A percentile compares a stretch with the other conserved stretches of the same genome.
Evolutionary conservation across 2,113 vertebrate species (phyloP).

Genomic region (Silurus meridionalis): DNA sequence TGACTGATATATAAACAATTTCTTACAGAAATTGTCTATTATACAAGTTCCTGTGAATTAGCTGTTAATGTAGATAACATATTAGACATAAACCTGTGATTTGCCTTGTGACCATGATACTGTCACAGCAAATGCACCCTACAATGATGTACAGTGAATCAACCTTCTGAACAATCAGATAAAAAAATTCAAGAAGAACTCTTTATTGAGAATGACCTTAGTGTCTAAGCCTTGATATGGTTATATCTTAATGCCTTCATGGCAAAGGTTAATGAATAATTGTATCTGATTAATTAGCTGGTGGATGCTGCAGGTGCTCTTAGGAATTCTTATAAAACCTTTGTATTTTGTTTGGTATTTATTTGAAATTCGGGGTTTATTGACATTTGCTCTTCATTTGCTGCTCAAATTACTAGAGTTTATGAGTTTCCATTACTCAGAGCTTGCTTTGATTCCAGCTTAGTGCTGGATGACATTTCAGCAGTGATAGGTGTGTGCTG

Average conservation of each 20-base stretch:
- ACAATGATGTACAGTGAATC: not conserved
- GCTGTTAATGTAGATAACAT: not conserved
- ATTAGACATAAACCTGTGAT: not conserved
- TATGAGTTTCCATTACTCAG: not conserved
- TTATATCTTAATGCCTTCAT: not conserved
- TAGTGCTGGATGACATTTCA: not conserved
- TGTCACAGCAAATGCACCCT: not conserved
- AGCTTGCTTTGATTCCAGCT: not conserved
- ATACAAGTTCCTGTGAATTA: not conserved
- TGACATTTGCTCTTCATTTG: not conserved
- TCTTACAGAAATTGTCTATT: not conserved
- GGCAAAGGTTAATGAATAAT: not conserved
- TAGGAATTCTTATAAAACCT: not conserved
- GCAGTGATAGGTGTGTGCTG: not conserved
- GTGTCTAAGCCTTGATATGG: not conserved
- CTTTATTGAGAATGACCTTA: not conserved
- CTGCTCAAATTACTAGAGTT: not conserved
- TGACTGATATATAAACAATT: not conserved
- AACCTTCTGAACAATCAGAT: not conserved
- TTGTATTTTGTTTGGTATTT: constrained; percentile 5
- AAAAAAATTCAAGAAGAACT: not conserved
- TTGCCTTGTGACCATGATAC: not conserved
- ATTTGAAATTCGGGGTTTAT: not conserved
- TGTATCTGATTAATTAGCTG: not conserved
- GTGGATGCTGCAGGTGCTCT: constrained; percentile 9